Evolutionary conservation across 37 sponge, comb jelly and placozoan species (phyloP).

Genomic region (Axinella damicornis): DNA sequence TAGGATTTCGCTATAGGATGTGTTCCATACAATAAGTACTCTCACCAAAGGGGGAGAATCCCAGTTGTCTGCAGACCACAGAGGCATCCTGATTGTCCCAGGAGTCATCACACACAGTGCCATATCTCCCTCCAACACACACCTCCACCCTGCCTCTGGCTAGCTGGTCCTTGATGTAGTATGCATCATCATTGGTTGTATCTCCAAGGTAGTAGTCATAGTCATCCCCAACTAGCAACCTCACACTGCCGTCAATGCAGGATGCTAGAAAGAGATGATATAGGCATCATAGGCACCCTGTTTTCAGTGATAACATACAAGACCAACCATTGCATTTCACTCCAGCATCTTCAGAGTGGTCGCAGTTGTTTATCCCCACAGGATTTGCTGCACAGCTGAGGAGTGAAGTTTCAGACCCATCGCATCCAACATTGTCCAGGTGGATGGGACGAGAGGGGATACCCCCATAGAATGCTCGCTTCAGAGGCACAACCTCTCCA

Average conservation of each 20-base stretch:
- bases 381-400: slow-evolving; percentile 18
- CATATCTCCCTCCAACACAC: slow-evolving; percentile 32
- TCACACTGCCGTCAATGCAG: slow-evolving; percentile 38
- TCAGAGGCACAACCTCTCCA: neutral
- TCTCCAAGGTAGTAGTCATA: neutral
- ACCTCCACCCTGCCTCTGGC: slow-evolving; percentile 49
- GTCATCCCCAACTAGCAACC: slow-evolving; percentile 6
- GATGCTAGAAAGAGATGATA: too few relatives aligned
- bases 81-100: slow-evolving; percentile 48
- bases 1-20: too few relatives aligned
- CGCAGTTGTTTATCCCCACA: slow-evolving; percentile 30
- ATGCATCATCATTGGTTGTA: too few relatives aligned
- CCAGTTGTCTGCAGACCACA: slow-evolving; percentile 55
- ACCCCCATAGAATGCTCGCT: neutral
- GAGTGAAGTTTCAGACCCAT: slow-evolving; percentile 26
- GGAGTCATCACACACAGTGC: slow-evolving; percentile 19
- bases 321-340: slow-evolving; percentile 43
- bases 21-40: too few relatives aligned
- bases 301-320: neutral
- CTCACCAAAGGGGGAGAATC: slow-evolving; percentile 56
- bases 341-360: slow-evolving; percentile 47
- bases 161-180: slow-evolving; percentile 40
- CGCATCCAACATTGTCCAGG: slow-evolving; percentile 15
- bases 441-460: neutral
- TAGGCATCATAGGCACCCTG: neutral